Base-by-base conservation (phyloP, 2,888 invertebrate genomes). In the Fragum whitleyi region DNA sequence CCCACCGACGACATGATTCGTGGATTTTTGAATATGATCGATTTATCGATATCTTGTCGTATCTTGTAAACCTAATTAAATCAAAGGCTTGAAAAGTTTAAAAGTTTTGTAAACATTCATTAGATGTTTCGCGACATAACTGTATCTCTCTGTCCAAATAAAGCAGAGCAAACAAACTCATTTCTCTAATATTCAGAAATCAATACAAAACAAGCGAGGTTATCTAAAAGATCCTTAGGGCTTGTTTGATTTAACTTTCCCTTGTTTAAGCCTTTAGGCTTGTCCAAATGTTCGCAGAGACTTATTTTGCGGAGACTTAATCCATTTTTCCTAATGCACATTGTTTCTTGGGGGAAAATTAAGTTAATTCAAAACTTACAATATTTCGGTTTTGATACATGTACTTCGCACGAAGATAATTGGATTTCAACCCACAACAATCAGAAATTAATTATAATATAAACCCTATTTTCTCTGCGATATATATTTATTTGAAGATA, bases 121-220 rank as follows among this genome's bases (percentile, higher is more conserved):
- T 47, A 47, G 47, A 47, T 47, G 47, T 47, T 47, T 47, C 57
- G 9, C 57, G 23, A 57, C 28, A 57, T 57, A 57, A 57, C 57
- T 23, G 57, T 57, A 57, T 57, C 57, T 23, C 57, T 21, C 57
- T 57, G 23, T 57, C 3, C 57, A 57, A 57, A 57, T 57, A 57
- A 26, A 57, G 57, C 7, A 57, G 28, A 57, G 14, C n/a, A 26
- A 23, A 57, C 57, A 57, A 57, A 7, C 23, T n/a, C 11, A 57
- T 57, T 57, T 57, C 57, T 36, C 32, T 36, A 23, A 26, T 57
- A 57, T 11, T 57, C 57, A 57, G n/a, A 14, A 57, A 57, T 57
- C 57, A 57, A 57, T 57, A 57, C 57, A 57, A 53, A 57, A 26
- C 57, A 57, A 57, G 28, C 21, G 57, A 5, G 47, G 47, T 47